Evolutionary conservation across 2,888 invertebrate genomes (phyloP).

Genomic region (Tipula vernalis): DNA sequence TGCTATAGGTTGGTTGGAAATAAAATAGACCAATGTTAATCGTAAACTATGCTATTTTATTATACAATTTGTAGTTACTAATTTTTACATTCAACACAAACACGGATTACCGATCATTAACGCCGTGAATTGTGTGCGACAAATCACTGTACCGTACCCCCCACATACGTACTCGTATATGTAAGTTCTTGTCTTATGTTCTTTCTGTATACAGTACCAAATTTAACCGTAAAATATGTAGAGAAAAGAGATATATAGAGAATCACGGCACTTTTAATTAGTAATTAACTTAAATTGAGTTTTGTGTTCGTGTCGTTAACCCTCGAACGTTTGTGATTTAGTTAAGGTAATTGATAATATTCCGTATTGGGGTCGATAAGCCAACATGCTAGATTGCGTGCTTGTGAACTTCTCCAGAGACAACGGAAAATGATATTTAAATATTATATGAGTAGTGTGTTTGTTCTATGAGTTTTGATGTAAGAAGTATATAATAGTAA

Average conservation of each 20-base stretch:
- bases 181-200: neutral
- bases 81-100: no score
- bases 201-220: neutral
- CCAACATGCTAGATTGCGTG: neutral
- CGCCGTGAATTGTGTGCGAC: neutral
- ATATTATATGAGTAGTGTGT: neutral
- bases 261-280: neutral
- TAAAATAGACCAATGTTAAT: neutral
- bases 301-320: neutral
- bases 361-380: neutral
- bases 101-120: neutral
- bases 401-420: neutral
- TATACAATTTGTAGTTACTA: neutral
- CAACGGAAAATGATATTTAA: neutral
- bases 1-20: neutral
- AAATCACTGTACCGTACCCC: neutral
- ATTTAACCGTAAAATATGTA: neutral
- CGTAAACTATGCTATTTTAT: neutral
- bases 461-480: neutral
- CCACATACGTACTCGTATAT: neutral
- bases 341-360: neutral
- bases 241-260: no score
- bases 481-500: no score
- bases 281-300: neutral
- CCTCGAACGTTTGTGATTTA: neutral